Evolutionary conservation across 1,140 invertebrate species (phyloP), one percentile per base, ranked within the genome.

Genomic region (Danaus plexippus): DNA sequence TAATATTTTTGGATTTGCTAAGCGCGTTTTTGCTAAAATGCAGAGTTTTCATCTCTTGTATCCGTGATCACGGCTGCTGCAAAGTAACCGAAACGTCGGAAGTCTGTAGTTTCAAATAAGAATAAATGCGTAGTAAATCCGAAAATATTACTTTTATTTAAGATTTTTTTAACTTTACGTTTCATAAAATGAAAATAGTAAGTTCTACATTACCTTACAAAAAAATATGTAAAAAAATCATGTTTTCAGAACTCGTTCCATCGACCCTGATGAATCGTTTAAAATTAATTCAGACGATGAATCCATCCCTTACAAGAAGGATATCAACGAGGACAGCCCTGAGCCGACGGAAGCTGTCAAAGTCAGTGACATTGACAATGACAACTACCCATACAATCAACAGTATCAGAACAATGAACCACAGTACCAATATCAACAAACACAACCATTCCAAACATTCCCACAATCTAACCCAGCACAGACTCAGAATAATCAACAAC

Each of bases 281-380:
- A 79, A 77, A 56, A 69, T 87, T 4, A 82, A 82, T 47, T 87
- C 84, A 0, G 84, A 87, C 41, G 80, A 84, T 22, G 81, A 86
- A 0, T 84, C 80, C 47, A 83, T 87, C 42, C 84, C 84, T 9
- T 87, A 85, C 72, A 87, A 87, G 59, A 87, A 84, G 54, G 83
- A 82, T 51, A 54, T 67, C 1, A 66, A 70, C 0, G 80, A 86
- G 57, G 81, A 87, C 43, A 83, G 71, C 48, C 83, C 83, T 1
- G 71, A 77, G 15, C 80, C 81, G 0, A 75, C 72, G 9, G 81
- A 82, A 2, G 59, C 72, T 1, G 70, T 81, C 0, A 73, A 69
- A 44, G 66, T 64, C 1, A 77, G 74, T 9, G 64, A 59, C 15
- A 63, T 52, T 51, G 56, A 61, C 49, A 53, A 64, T 9, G 64